Percentiles rank a stretch among this genome's conserved stretches.
Conservation (phyloP, 2,113 vertebrate species). For the Pipa parva region DNA sequence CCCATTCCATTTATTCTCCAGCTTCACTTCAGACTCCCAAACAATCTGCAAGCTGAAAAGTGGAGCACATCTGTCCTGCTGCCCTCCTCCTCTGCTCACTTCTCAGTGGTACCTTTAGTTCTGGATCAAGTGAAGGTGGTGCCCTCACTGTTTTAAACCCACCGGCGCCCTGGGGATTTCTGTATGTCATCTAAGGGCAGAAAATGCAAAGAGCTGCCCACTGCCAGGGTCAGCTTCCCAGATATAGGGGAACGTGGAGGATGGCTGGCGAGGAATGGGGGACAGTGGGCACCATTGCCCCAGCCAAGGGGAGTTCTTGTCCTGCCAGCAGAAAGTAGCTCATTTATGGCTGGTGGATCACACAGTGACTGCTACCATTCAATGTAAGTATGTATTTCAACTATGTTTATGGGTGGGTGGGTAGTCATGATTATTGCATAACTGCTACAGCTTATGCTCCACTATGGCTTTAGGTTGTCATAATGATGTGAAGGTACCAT, state of each 20-base stretch:
- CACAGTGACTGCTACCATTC: conserved; percentile 25
- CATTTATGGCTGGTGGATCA: conserved; percentile 20
- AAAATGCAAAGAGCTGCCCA: conserved; percentile 38
- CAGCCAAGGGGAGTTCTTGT: conserved; percentile 37
- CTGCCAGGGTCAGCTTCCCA: conserved; percentile 36
- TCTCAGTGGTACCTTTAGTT: background rate
- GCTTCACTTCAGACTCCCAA: background rate
- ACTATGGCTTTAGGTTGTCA: no score
- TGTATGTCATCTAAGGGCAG: conserved; percentile 36
- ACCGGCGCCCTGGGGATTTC: conserved; percentile 14
- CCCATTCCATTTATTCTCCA: background rate
- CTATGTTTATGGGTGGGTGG: background rate
- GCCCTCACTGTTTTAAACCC: conserved; percentile 13
- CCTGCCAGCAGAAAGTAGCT: conserved; percentile 26
- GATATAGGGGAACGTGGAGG: conserved; percentile 32
- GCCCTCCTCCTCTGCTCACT: background rate
- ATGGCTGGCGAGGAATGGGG: conserved; percentile 29
- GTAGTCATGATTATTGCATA: background rate
- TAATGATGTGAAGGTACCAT: no score
- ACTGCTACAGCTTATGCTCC: background rate
- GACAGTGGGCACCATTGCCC: conserved; percentile 34
- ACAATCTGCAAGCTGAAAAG: background rate
- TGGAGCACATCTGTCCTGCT: background rate
- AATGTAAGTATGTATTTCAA: conserved; percentile 11
- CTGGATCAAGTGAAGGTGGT: conserved; percentile 4